A percentile compares a stretch with the other conserved stretches of the same genome.
Conservation (phyloP, 1,140 invertebrate genomes). For the Zaprionus camerounensis region DNA sequence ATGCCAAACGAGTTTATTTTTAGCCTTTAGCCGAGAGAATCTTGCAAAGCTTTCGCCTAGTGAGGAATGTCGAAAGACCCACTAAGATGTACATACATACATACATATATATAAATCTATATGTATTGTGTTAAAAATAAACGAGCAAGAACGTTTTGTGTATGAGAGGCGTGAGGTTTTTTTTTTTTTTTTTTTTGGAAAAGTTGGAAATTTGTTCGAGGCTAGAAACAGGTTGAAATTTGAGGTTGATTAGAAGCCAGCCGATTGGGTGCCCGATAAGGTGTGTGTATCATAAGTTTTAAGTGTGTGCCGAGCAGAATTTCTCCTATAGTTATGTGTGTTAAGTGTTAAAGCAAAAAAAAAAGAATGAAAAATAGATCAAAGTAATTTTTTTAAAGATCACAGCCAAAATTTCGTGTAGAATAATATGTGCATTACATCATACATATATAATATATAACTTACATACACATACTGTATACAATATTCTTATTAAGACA, state of each 20-base stretch:
- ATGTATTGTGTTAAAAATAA: slow-evolving; percentile 57
- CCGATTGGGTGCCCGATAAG: slow-evolving; percentile 16
- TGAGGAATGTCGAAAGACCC: slow-evolving; percentile 26
- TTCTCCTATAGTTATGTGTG: neutral
- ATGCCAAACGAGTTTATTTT: slow-evolving; percentile 61
- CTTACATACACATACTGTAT: too few relatives aligned
- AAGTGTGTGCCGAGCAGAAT: neutral
- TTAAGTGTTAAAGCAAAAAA: neutral
- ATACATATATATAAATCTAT: slow-evolving; percentile 16
- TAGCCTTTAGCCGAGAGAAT: slow-evolving; percentile 45
- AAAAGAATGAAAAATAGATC: neutral
- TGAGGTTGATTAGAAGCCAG: slow-evolving; percentile 11
- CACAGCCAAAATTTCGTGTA: too few relatives aligned
- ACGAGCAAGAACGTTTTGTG: slow-evolving; percentile 30
- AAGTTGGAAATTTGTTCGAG: slow-evolving; percentile 50
- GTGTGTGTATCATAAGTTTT: slow-evolving; percentile 28
- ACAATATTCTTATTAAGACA: neutral
- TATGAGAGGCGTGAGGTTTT: slow-evolving; percentile 19
- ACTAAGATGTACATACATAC: slow-evolving; percentile 30
- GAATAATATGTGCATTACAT: too few relatives aligned
- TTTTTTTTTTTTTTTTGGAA: slow-evolving; percentile 28
- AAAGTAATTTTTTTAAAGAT: neutral
- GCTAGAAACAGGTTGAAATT: slow-evolving; percentile 12
- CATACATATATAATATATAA: too few relatives aligned
- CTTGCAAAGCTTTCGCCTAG: slow-evolving; percentile 21